Evolutionary conservation across 2,888 invertebrate species (phyloP), one percentile per base, ranked within the genome.

Genomic region (Vesta saturnalis): DNA sequence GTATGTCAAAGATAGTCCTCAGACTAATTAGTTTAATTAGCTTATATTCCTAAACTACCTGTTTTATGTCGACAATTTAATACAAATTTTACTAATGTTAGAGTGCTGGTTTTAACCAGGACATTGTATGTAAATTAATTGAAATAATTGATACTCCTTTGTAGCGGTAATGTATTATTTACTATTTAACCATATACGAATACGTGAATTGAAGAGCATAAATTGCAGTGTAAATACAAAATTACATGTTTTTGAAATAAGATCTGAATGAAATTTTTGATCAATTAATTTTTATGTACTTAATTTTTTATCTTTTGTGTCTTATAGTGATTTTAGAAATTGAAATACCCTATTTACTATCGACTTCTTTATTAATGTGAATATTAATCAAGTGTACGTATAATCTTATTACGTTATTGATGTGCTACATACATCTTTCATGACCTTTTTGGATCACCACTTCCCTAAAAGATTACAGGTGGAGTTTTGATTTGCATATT

Each of bases 61-160:
- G 47, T 49, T 49, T 49, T 49, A 49, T 49, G 47, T 49, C 16
- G 47, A 49, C 47, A 49, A 49, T 49, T 49, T 49, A 49, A 49
- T 18, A 49, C 47, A 49, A 39, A 49, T 49, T 49, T 49, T 15
- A 49, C 8, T 49, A 49, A 49, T 49, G 18, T 49, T 49, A 18
- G 47, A 49, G 47, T 49, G 18, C 47, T 18, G 15, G 47, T 2
- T 49, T 49, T 49, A 49, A 49, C 47, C 18, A 18, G 18, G 15
- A 49, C 47, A 49, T 49, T 49, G 47, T 49, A 49, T 49, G 47
- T 49, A 49, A 18, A 49, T 49, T 49, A 49, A 15, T 15, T 18
- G 47, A 49, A 15, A 18, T 49, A 49, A 49, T 49, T 49, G 18
- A 49, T 39, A 39, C 15, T 49, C 16, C 47, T 49, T 49, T 49